Conservation (phyloP, 2,797 vertebrate genomes). For the Microchirus variegatus region DNA sequence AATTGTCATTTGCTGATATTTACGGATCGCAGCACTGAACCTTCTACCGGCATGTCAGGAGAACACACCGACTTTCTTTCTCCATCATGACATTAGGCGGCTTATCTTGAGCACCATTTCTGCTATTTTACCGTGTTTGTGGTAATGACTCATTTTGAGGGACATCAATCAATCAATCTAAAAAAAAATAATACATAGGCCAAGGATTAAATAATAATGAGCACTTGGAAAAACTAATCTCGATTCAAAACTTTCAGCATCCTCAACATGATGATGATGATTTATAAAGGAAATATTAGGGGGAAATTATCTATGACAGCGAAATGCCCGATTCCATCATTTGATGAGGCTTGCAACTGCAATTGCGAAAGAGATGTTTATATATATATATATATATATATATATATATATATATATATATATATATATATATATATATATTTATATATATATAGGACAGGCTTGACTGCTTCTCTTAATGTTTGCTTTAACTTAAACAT, state of each 20-base stretch:
- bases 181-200: conserved; percentile 13
- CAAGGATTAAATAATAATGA: conserved; percentile 8
- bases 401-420: no score
- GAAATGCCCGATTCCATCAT: conserved; percentile 43
- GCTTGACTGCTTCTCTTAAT: no score
- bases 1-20: conserved; percentile 20
- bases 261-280: conserved; percentile 16
- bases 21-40: conserved; percentile 10
- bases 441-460: no score
- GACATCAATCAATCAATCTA: conserved; percentile 9
- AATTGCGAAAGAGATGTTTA: no score
- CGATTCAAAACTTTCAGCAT: conserved; percentile 33
- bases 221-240: conserved; percentile 28
- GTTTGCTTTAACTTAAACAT: no score
- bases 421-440: no score
- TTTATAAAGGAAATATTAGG: conserved; percentile 30
- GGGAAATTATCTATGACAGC: conserved; percentile 41
- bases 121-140: conserved; percentile 6
- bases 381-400: no score
- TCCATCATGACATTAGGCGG: conserved; percentile 18
- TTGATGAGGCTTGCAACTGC: conserved; percentile 33
- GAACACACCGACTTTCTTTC: conserved; percentile 21
- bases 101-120: conserved; percentile 12
- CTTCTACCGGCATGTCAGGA: conserved; percentile 21
- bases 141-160: conserved; percentile 2